phyloP scores from a whole-genome alignment of 1,140 invertebrate species.

The Temnothorax nylanderi region DNA sequence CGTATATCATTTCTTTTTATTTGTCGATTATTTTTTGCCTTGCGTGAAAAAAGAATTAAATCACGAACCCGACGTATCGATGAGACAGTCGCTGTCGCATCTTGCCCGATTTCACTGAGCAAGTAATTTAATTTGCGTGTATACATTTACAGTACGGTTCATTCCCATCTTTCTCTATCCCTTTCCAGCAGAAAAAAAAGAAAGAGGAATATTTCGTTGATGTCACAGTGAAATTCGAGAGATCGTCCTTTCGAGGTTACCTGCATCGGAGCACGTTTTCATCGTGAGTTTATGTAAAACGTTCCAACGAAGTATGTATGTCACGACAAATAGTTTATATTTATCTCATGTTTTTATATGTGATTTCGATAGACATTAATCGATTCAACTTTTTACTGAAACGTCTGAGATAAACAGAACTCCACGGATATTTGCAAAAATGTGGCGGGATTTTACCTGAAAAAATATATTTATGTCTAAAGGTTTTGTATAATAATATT shows the following conservation, averaged over 20 bases:
- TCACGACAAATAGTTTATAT: slow-evolving; percentile 19
- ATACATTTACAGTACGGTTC: background rate
- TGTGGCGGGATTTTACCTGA: background rate
- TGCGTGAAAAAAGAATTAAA: background rate
- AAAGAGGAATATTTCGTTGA: slow-evolving; percentile 49
- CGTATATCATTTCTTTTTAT: background rate
- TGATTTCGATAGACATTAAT: background rate
- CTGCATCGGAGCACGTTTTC: slow-evolving; percentile 19
- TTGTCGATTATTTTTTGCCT: background rate
- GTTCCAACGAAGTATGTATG: slow-evolving; percentile 16
- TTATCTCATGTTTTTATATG: background rate
- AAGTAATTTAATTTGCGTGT: slow-evolving; percentile 52
- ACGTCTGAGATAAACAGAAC: background rate
- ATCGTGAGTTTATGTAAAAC: slow-evolving; percentile 38
- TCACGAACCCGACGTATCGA: background rate
- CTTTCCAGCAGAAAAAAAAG: slow-evolving; percentile 11
- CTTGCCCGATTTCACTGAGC: slow-evolving; percentile 24
- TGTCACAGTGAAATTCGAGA: slow-evolving; percentile 68
- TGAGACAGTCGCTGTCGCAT: background rate
- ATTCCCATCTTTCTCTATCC: slow-evolving; percentile 11
- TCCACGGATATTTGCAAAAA: background rate
- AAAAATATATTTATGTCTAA: background rate
- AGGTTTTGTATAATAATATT: background rate
- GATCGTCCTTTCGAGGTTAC: slow-evolving; percentile 62
- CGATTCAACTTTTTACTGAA: background rate